Evolutionary conservation across 1,140 invertebrate genomes (phyloP).

Genomic region (Tetramorium parvispinum): DNA sequence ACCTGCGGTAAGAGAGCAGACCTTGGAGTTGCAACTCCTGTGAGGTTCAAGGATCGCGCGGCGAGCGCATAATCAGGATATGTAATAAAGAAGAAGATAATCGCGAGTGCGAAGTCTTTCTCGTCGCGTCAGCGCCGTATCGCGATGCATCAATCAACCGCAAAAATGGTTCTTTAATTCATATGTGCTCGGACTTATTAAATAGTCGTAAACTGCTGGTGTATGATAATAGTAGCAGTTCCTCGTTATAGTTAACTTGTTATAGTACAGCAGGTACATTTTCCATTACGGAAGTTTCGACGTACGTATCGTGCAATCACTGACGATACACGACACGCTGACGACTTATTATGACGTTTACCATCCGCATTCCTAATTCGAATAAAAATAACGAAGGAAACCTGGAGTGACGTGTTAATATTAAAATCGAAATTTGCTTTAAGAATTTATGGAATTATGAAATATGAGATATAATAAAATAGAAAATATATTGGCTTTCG

Average conservation of each 20-base stretch:
- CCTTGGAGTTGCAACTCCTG: constrained; percentile 14
- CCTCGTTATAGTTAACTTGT: background rate
- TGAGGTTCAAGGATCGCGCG: constrained; percentile 43
- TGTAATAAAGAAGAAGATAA: constrained; percentile 6
- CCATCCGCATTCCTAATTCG: constrained; percentile 7
- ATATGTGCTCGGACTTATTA: constrained; percentile 19
- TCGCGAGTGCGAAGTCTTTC: constrained; percentile 10
- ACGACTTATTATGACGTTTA: background rate
- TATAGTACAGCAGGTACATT: constrained; percentile 5
- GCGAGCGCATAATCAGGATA: constrained; percentile 32
- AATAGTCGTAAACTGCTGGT: background rate
- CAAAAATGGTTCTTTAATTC: constrained; percentile 21
- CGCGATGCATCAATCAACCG: constrained; percentile 28
- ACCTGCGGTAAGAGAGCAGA: constrained; percentile 14
- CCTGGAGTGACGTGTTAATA: background rate
- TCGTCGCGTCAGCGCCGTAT: background rate
- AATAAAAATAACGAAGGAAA: background rate
- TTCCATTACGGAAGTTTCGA: constrained; percentile 39
- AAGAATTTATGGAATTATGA: background rate
- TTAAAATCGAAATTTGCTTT: constrained; percentile 13
- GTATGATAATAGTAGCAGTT: background rate
- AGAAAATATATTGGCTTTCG: background rate
- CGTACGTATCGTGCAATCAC: constrained; percentile 21
- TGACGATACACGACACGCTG: constrained; percentile 8
- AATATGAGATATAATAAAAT: background rate